phyloP scores from a whole-genome alignment of 2,113 vertebrate genomes.

The Podarcis muralis region DNA sequence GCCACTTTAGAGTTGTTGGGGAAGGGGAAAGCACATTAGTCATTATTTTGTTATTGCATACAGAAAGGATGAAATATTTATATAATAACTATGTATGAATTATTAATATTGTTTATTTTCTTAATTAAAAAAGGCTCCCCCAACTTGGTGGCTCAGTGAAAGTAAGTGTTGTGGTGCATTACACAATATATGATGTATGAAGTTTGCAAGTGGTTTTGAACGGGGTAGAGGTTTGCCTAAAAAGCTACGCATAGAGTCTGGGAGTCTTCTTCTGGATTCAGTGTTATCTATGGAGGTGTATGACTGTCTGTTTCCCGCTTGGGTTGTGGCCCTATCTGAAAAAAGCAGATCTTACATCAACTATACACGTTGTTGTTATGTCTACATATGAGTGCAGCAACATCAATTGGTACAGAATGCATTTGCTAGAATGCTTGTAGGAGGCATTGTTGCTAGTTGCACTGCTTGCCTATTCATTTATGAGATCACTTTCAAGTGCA shows the following conservation, averaged over 20 bases:
- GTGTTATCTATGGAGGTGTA: neutral
- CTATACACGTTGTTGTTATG: neutral
- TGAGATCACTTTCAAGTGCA: neutral
- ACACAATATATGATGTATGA: neutral
- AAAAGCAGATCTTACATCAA: neutral
- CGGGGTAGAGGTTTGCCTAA: neutral
- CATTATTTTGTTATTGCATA: constrained; percentile 14
- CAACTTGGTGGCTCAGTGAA: constrained; percentile 20
- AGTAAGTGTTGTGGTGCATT: neutral
- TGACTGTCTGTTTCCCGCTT: neutral
- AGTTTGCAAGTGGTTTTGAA: neutral
- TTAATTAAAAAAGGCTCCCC: neutral
- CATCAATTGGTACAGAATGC: neutral
- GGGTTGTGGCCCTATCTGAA: neutral
- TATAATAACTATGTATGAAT: neutral
- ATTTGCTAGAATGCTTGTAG: neutral
- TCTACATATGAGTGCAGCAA: neutral
- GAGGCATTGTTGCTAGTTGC: neutral
- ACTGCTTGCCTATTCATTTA: neutral
- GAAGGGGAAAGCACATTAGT: neutral
- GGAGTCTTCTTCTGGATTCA: neutral
- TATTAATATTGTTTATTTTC: constrained; percentile 35
- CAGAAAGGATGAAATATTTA: constrained; percentile 20
- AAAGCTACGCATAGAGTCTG: neutral
- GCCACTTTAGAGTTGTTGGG: neutral